These are phyloP conservation scores for Corythornis leucogaster DNA, from an alignment of 2,797 vertebrate genomes.

Conservation along the genomic window DNA sequence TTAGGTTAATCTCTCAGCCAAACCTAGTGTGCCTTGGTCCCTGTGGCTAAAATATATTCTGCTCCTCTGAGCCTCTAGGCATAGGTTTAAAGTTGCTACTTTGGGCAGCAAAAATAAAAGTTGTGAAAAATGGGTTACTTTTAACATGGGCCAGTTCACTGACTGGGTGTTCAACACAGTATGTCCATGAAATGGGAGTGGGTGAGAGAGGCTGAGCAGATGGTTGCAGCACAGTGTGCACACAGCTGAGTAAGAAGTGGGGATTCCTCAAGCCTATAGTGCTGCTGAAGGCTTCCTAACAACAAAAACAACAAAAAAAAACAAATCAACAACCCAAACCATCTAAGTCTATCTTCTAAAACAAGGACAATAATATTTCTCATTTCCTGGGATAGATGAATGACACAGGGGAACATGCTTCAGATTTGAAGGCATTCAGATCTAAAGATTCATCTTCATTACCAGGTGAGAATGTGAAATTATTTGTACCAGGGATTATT, in stretches of 20 bases:
- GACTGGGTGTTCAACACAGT: too few species aligned
- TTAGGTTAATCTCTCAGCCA: neutral
- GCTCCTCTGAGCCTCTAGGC: neutral
- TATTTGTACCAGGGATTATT: neutral
- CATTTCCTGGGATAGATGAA: neutral
- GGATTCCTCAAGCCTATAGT: neutral
- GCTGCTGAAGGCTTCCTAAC: neutral
- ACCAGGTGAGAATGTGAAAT: neutral
- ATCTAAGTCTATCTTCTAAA: neutral
- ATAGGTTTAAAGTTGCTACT: neutral
- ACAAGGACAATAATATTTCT: neutral
- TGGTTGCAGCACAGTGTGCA: neutral
- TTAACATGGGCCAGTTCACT: neutral
- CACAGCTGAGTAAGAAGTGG: neutral
- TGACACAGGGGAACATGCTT: neutral
- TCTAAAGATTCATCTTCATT: neutral
- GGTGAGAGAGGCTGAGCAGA: neutral
- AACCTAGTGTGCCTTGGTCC: neutral
- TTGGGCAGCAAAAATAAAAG: neutral
- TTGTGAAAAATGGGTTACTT: neutral
- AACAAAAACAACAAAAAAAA: neutral
- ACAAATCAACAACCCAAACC: neutral
- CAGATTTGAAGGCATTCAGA: neutral
- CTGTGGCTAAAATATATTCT: neutral
- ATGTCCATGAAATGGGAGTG: neutral